A percentile compares a stretch with the other conserved stretches of the same genome.
phyloP scores from a whole-genome alignment of 2,797 vertebrate genomes.

The Lepilemur septentrionalis region DNA sequence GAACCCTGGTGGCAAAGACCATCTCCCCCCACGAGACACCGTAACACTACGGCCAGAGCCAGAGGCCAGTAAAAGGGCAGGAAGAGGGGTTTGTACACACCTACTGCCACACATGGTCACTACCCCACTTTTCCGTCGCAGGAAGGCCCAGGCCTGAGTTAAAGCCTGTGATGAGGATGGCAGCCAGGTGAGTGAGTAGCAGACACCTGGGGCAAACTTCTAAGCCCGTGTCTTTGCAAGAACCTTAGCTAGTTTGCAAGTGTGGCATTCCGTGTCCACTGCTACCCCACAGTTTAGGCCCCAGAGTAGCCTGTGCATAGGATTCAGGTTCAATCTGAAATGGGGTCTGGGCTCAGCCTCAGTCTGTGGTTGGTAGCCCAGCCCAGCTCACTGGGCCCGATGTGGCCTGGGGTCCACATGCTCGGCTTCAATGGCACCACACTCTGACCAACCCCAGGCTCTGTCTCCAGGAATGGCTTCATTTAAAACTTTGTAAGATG shows the following conservation, averaged over 20 bases:
- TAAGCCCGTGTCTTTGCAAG: background rate
- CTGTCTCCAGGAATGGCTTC: slow-evolving; percentile 46
- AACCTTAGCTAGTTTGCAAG: background rate
- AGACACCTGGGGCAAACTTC: background rate
- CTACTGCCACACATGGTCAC: background rate
- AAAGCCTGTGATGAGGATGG: background rate
- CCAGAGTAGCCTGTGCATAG: background rate
- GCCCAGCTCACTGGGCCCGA: background rate
- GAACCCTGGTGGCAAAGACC: background rate
- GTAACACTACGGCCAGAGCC: background rate
- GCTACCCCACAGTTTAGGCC: background rate
- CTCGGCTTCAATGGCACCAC: background rate
- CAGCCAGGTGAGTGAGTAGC: background rate
- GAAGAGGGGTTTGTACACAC: background rate
- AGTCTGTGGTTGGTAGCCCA: background rate
- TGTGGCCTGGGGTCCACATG: background rate
- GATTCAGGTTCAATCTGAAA: slow-evolving; percentile 11
- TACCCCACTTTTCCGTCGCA: background rate
- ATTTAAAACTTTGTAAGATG: slow-evolving; percentile 56
- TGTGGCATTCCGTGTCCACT: background rate
- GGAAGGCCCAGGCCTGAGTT: background rate
- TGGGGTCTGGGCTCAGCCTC: background rate
- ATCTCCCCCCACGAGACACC: background rate
- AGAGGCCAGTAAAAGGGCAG: background rate
- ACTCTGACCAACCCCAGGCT: background rate